Evolutionary conservation across 2,888 invertebrate genomes (phyloP).

Genomic region (Apamea monoglypha): DNA sequence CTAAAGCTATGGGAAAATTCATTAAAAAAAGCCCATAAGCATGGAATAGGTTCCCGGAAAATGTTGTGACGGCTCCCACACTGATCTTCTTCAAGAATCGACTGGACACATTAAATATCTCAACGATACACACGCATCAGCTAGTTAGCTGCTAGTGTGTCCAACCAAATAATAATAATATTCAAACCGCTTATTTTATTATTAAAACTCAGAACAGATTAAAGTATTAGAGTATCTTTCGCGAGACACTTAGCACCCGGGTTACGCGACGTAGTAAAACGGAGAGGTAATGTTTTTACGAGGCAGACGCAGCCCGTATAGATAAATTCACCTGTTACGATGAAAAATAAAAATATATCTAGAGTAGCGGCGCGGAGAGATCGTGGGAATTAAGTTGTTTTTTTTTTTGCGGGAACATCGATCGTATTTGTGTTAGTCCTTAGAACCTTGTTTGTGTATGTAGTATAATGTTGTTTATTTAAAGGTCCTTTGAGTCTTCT

Average conservation of each 20-base stretch:
- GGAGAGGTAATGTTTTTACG: slow-evolving; percentile 60
- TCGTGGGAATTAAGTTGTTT: slow-evolving; percentile 33
- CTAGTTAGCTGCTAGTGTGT: too few relatives aligned
- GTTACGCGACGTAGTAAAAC: slow-evolving; percentile 46
- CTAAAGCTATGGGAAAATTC: too few relatives aligned
- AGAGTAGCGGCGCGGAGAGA: slow-evolving; percentile 18
- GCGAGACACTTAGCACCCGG: slow-evolving; percentile 17
- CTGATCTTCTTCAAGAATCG: neutral
- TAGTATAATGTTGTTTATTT: neutral
- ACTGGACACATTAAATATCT: too few relatives aligned
- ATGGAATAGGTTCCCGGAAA: too few relatives aligned
- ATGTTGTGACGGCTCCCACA: too few relatives aligned
- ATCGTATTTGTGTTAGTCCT: neutral
- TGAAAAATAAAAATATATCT: slow-evolving; percentile 61
- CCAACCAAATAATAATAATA: too few relatives aligned
- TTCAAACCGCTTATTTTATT: neutral
- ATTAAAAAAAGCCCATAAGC: too few relatives aligned
- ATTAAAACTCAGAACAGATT: neutral
- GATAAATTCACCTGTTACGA: slow-evolving; percentile 61
- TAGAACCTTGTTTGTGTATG: neutral
- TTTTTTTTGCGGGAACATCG: slow-evolving; percentile 38
- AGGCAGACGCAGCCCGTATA: slow-evolving; percentile 50
- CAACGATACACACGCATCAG: too few relatives aligned
- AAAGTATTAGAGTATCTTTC: slow-evolving; percentile 33
- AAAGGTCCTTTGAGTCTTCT: neutral